These are phyloP conservation scores for Cepaea nemoralis DNA, from an alignment of 1,140 invertebrate species.

Conservation along the genomic window DNA sequence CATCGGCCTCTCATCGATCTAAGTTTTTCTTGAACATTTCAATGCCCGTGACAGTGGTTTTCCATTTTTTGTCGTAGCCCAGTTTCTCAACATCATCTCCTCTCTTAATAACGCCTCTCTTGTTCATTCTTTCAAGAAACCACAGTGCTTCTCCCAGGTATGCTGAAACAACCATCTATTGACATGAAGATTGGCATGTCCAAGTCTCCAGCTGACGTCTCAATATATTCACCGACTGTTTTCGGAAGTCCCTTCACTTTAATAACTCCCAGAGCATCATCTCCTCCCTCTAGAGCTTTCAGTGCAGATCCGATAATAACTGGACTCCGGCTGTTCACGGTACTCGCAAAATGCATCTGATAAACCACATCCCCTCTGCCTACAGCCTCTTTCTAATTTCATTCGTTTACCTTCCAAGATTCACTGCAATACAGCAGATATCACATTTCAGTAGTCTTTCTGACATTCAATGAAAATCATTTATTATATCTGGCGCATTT, in stretches of 20 bases:
- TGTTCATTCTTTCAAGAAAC: slow-evolving; percentile 91
- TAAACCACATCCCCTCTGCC: too few relatives aligned
- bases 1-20: slow-evolving; percentile 95
- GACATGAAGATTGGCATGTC: slow-evolving; percentile 96
- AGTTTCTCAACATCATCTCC: slow-evolving; percentile 92
- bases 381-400: too few relatives aligned
- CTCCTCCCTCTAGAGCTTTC: slow-evolving; percentile 86
- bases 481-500: too few relatives aligned
- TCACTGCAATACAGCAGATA: too few relatives aligned
- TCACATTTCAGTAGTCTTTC: too few relatives aligned
- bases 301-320: slow-evolving; percentile 90
- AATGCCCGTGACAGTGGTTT: slow-evolving; percentile 90
- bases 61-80: slow-evolving; percentile 88
- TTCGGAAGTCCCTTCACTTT: slow-evolving; percentile 87
- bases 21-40: slow-evolving; percentile 99
- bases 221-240: slow-evolving; percentile 88
- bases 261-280: slow-evolving; percentile 86
- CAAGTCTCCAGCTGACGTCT: slow-evolving; percentile 89
- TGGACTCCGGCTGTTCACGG: too few relatives aligned
- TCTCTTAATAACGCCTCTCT: slow-evolving; percentile 92
- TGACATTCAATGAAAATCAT: too few relatives aligned
- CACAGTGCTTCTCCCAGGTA: slow-evolving; percentile 95
- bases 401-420: too few relatives aligned
- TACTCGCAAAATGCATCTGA: too few relatives aligned
- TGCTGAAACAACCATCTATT: slow-evolving; percentile 92